phyloP scores from a whole-genome alignment of 2,113 vertebrate genomes.

The Aix galericulata region DNA sequence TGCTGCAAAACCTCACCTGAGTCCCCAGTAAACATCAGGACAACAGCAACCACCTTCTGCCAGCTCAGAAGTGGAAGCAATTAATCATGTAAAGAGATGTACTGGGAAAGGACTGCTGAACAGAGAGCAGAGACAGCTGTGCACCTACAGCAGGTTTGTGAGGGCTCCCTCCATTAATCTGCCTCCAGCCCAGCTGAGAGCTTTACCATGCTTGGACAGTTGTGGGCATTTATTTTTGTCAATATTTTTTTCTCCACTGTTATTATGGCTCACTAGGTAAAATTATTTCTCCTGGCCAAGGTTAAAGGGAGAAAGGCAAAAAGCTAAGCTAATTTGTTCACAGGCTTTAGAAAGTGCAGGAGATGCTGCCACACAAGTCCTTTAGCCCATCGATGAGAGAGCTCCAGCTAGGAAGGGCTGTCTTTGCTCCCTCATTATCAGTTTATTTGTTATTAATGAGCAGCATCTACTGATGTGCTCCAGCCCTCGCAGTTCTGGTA shows the following conservation, averaged over 20 bases:
- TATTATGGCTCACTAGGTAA: neutral
- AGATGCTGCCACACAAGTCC: neutral
- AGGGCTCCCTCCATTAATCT: neutral
- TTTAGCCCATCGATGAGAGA: neutral
- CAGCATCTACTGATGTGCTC: accelerated
- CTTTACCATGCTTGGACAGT: accelerated
- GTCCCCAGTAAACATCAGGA: neutral
- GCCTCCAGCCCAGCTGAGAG: neutral
- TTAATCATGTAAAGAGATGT: neutral
- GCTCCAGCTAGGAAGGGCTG: neutral
- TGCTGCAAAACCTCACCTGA: neutral
- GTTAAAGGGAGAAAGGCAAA: neutral
- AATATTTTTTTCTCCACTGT: neutral
- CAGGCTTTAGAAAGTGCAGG: neutral
- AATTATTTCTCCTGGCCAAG: neutral
- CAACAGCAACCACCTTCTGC: neutral
- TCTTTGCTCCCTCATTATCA: neutral
- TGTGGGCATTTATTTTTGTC: neutral
- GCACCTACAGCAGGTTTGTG: accelerated
- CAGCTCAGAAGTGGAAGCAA: neutral
- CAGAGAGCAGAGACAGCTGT: neutral
- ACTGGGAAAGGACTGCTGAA: neutral
- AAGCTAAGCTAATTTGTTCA: neutral
- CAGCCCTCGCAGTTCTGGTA: neutral
- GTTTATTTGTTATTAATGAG: neutral